These are phyloP conservation scores for Leucophenga maculata DNA, from an alignment of 2,888 invertebrate species.

Conservation along the genomic window DNA sequence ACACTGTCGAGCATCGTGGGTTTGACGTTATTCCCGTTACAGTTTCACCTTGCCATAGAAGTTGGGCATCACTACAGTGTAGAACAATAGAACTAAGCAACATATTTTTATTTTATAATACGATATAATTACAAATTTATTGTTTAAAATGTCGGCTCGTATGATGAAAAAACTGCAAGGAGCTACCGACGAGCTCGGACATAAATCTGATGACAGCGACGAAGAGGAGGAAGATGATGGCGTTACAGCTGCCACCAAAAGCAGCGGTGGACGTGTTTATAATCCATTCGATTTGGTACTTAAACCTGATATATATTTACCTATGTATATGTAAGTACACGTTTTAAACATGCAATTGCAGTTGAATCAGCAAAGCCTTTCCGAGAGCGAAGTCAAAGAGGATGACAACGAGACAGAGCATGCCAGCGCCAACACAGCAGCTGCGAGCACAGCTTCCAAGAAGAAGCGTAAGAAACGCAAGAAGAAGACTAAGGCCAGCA, in stretches of 20 bases:
- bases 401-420: conserved; percentile 79
- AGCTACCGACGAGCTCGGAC: conserved; percentile 72
- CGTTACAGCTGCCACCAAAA: conserved; percentile 74
- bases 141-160: conserved; percentile 76
- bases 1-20: too few species aligned
- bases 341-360: conserved; percentile 27
- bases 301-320: conserved; percentile 33
- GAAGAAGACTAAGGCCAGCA: conserved; percentile 74
- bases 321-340: background rate
- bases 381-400: conserved; percentile 81
- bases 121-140: background rate
- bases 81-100: too few species aligned
- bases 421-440: conserved; percentile 74
- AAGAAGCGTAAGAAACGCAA: conserved; percentile 79
- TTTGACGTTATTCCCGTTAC: too few species aligned
- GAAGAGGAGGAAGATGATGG: conserved; percentile 74
- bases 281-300: conserved; percentile 82
- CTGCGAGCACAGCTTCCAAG: conserved; percentile 72
- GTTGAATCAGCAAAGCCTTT: conserved; percentile 79
- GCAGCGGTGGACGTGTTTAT: conserved; percentile 76
- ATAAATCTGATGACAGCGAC: conserved; percentile 67
- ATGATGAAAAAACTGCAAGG: conserved; percentile 79
- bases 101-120: too few species aligned
- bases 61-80: too few species aligned
- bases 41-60: too few species aligned